These are phyloP conservation scores for Hepsetus odoe DNA, from an alignment of 2,113 vertebrate genomes.

Conservation along the genomic window DNA sequence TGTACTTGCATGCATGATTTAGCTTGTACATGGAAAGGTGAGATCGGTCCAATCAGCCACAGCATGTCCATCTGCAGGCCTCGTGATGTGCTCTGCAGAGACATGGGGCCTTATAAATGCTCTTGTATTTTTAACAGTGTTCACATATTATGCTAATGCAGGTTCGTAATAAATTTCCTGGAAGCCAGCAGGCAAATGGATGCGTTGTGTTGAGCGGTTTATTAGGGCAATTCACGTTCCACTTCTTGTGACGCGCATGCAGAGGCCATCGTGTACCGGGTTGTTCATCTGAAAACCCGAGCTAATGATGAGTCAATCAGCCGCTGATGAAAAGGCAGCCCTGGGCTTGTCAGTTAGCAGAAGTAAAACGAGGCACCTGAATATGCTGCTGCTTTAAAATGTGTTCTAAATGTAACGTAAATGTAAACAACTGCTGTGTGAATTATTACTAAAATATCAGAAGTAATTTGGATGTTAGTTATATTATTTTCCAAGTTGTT, in stretches of 20 bases:
- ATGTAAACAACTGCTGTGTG: neutral
- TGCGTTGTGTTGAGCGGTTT: constrained; percentile 18
- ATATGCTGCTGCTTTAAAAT: neutral
- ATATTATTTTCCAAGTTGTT: too few relatives aligned
- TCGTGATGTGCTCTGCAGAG: neutral
- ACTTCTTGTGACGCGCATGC: neutral
- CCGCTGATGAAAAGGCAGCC: constrained; percentile 1
- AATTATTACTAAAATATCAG: too few relatives aligned
- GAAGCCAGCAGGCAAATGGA: constrained; percentile 10
- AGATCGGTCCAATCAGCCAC: too few relatives aligned
- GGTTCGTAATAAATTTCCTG: constrained; percentile 27
- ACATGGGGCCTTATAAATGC: neutral
- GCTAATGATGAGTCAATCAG: constrained; percentile 35
- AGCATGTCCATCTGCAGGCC: neutral
- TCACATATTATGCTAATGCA: constrained; percentile 34
- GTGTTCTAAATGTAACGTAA: neutral
- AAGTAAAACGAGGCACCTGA: neutral
- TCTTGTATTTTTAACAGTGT: constrained; percentile 5
- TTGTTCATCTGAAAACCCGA: constrained; percentile 9
- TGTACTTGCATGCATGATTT: neutral
- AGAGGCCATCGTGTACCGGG: neutral
- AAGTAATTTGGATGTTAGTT: too few relatives aligned
- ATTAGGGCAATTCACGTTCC: constrained; percentile 30
- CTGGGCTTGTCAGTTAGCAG: neutral
- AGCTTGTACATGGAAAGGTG: neutral